Evolutionary conservation across 1,140 invertebrate species (phyloP).

Genomic region (Neuroterus valhalla): DNA sequence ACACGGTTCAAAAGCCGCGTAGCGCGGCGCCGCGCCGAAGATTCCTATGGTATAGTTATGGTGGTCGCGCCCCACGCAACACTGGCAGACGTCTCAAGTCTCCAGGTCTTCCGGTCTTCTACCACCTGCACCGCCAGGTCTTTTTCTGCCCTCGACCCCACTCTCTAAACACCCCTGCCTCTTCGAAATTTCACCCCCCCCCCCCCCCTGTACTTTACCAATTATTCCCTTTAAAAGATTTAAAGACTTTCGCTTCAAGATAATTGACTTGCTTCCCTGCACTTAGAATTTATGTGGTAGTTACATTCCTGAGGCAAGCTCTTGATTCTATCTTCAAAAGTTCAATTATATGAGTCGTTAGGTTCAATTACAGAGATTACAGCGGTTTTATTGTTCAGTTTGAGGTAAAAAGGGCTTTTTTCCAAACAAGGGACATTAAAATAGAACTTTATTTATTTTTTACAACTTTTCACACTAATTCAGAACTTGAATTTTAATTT

Average conservation of each 20-base stretch:
- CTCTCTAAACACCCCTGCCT: constrained; percentile 53
- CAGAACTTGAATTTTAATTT: too few relatives aligned
- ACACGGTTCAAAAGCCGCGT: constrained; percentile 20
- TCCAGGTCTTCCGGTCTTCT: constrained; percentile 73
- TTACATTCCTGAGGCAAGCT: constrained; percentile 7
- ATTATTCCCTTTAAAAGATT: constrained; percentile 21
- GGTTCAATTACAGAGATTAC: not conserved
- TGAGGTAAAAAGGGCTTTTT: not conserved
- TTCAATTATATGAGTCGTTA: not conserved
- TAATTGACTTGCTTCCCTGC: constrained; percentile 1
- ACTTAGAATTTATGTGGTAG: constrained; percentile 23
- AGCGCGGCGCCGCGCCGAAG: not conserved
- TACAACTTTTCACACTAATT: too few relatives aligned
- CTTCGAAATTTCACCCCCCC: constrained; percentile 28
- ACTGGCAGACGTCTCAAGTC: constrained; percentile 69
- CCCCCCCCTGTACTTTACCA: not conserved
- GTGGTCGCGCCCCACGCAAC: constrained; percentile 41
- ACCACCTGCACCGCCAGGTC: constrained; percentile 69
- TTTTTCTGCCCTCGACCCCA: constrained; percentile 53
- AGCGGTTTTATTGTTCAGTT: not conserved
- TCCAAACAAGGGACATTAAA: too few relatives aligned
- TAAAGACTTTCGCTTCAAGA: constrained; percentile 25
- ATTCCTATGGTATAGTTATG: constrained; percentile 44
- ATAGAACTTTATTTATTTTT: too few relatives aligned
- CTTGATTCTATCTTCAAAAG: constrained; percentile 4